Base-by-base conservation (phyloP, 2,888 invertebrate species). In the Philereme transversata region DNA sequence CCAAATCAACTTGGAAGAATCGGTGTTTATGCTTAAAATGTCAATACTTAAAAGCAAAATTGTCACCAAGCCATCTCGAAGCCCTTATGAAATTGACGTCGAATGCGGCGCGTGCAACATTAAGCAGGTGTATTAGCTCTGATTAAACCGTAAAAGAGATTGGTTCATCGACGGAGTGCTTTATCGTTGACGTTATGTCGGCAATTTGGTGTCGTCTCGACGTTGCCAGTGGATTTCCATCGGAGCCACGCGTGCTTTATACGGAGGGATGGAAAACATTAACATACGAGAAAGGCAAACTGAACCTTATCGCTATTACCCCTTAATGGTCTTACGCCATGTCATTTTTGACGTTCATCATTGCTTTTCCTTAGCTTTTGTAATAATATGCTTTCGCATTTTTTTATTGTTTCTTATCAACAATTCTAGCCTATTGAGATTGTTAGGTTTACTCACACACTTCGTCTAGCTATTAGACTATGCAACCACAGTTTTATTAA, bases 81-180 rank as follows among this genome's bases (percentile, higher is more conserved):
- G 59, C 46, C 72, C 74, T 76, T 78, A 78, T 77, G 75, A 81
- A 81, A 81, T 80, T 75, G 78, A 72, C 74, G 75, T 76, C 74
- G 75, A 76, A 75, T 74, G 75, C 67, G 74, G 68, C 72, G 68
- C 73, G 71, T 73, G 73, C 71, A 69, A 77, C 76, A 77, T 85
- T 84, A 86, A 79, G 78, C 79, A 78, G 78, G 82, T 75, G 72
- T 81, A 74, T 79, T 78, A 83, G 84, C 83, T 83, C 88, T 90
- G 88, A 90, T 90, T 89, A 88, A 88, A 86, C 87, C 88, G 86
- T 88, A 88, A 89, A 90, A 87, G 87, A 88, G 88, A 90, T 90
- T 90, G 89, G 87, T 89, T 88, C 83, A 78, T 81, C 81, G 83
- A 81, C 78, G 78, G 83, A 86, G 84, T 84, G 83, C 81, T 88